Evolutionary conservation across 2,888 invertebrate genomes (phyloP), one percentile per base, ranked within the genome.

Genomic region (Archaeoteleia sp.): DNA sequence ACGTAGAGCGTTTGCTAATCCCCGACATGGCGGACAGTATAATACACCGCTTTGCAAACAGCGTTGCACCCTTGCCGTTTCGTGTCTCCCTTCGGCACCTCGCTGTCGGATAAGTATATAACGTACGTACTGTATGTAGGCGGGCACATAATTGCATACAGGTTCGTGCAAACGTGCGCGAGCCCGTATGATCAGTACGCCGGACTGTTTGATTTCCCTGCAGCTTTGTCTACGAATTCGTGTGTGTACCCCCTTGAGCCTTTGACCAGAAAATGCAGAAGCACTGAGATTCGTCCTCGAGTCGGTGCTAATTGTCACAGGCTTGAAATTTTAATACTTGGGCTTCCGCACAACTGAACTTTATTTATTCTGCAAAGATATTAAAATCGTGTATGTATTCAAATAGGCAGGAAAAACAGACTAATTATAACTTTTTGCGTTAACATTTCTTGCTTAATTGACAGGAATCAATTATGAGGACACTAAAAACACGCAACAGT

Each of bases 1-100:
- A 82, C 79, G 82, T 82, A 82, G 81, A 79, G 80, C 82, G 80
- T 82, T 83, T 83, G 82, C 81, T 83, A 82, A 82, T 83, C 83
- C 82, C 77, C 80, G 74, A 82, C 83, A 82, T 81, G 78, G 77
- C 81, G 80, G 81, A 83, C 82, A 78, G 82, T 82, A 82, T 83
- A 82, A 82, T 82, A 81, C 82, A 81, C 78, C 80, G 81, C 83
- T 82, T 82, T 79, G 81, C 83, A 82, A 82, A 82, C 77, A 80
- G 72, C 74, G 67, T 68, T 68, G 66, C 66, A 55, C 61, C 69
- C 58, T 66, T 66, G 60, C 65, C 67, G 40, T 67, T 53, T 48
- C 65, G 49, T 61, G 54, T 55, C 55, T 55, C 67, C 70, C 68
- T 60, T 68, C 68, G 54, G 63, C 67, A 66, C 63, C 69, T 72